Conservation (phyloP, 2,888 invertebrate genomes). For the Osmoderma eremita region DNA sequence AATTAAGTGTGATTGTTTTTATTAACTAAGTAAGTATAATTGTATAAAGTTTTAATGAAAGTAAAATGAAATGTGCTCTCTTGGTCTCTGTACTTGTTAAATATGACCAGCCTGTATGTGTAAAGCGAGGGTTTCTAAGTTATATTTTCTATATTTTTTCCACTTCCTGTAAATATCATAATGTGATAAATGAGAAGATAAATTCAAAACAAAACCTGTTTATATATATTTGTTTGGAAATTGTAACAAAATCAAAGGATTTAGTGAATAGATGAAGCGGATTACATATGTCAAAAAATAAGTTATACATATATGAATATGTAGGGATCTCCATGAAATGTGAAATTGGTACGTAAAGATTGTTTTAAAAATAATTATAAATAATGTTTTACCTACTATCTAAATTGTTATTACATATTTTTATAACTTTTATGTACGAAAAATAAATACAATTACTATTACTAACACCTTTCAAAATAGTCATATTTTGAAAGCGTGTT, state of each 20-base stretch:
- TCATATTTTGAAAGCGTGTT: not conserved
- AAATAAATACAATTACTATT: conserved; percentile 14
- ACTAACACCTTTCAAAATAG: not conserved
- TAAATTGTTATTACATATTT: conserved; percentile 46
- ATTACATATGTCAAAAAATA: conserved; percentile 11
- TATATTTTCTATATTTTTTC: conserved; percentile 44
- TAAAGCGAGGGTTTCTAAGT: conserved; percentile 47
- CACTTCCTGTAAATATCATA: conserved; percentile 60
- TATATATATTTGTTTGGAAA: conserved; percentile 44
- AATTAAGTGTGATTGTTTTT: conserved; percentile 39
- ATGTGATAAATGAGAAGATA: conserved; percentile 62
- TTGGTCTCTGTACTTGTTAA: conserved; percentile 12
- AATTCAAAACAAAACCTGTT: conserved; percentile 50
- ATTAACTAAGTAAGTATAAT: conserved; percentile 39
- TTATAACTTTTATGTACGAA: conserved; percentile 24
- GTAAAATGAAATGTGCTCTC: conserved; percentile 35
- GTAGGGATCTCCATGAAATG: not conserved
- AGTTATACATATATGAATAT: not conserved
- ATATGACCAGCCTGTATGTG: conserved; percentile 13
- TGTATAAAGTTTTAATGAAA: conserved; percentile 40
- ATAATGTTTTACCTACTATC: conserved; percentile 32
- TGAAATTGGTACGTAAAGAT: not conserved
- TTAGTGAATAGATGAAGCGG: conserved; percentile 9
- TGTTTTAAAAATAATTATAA: no score
- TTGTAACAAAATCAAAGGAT: conserved; percentile 29